Evolutionary conservation across 2,113 vertebrate species (phyloP), one percentile per base, ranked within the genome.

Genomic region (Gavialis gangeticus): DNA sequence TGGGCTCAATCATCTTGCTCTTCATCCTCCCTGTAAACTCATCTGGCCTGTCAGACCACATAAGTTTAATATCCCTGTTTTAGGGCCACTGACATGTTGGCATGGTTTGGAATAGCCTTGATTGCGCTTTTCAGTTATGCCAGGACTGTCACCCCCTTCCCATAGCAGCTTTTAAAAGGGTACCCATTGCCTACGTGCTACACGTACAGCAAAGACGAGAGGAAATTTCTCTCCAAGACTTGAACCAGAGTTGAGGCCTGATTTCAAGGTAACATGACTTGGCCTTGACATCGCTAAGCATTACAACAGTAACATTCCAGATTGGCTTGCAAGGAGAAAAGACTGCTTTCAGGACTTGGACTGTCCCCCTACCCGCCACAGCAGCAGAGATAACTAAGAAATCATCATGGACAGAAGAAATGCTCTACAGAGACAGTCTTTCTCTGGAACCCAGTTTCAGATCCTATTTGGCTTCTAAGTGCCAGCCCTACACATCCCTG

Each of bases 371-470:
- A 67, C 4, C 18, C 66, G 56, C 0, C 3, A 2, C 6, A 46
- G 4, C n/a, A 75, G 62, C 30, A 30, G 62, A 75, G 56, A 34
- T 71, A 30, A 6, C 22, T 46, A 24, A 25, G 15, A 19, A 22
- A 37, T 46, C 11, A 24, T 16, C n/a, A 63, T 55, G 21, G n/a
- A 64, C 85, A 67, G 46, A 55, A 78, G 6, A 12, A 0, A 0
- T 2, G 19, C 0, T 46, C 37, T 73, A 0, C 1, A 4, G 24
- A 2, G 76, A 63, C 25, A 64, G 57, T 10, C 16, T 18, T 22
- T 1, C 10, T 0, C 19, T 4, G 1, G 46, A 85, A 56, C 82
- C 9, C 0, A 0, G 6, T 3, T 18, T 76, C 82, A 59, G 55
- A 24, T 59, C 79, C 28, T 22, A 4, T 15, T 8, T 82, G 63